Evolutionary conservation across 2,113 vertebrate species (phyloP), one percentile per base, ranked within the genome.

Genomic region (Cephalopholis sonnerati): DNA sequence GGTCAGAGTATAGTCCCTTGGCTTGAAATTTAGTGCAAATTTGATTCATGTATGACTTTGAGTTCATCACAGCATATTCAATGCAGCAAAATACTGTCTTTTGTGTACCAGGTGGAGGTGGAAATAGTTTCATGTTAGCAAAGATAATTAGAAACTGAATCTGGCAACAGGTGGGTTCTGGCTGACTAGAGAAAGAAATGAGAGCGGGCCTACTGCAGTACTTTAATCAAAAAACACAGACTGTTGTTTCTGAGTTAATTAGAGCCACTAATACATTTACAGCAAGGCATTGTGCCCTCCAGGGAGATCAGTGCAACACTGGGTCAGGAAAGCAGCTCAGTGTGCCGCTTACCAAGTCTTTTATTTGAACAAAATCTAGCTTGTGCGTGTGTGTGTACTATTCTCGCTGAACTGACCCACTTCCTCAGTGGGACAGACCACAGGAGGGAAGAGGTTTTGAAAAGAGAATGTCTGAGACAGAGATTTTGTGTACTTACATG

Each of bases 361-460:
- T 73, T 36, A 72, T 20, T 76, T 22, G 25, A 2, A 6, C 18
- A 64, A 76, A 79, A 67, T 29, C 24, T 41, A 20, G n/a, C 18
- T 16, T 65, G 22, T 54, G 39, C 44, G n/a, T 51, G 18, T 58
- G 11, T 25, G 22, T 70, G n/a, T 66, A 61, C 24, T 63, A 46
- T 64, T 82, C 41, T 74, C 32, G 54, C 39, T 68, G 16, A 29
- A 75, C 27, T 87, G 86, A 87, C 79, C 85, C 68, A 86, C 77
- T 90, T 92, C 59, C 73, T 80, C 13, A 46, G n/a, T 17, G 36
- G 39, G 24, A 65, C 36, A 65, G 44, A 75, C 51, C 39, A 39
- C 46, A 82, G 18, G 51, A 68, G 32, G 48, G 18, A 46, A 41
- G 61, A 25, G 46, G 20, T 36, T 80, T 71, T 82, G 32, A 70